Evolutionary conservation across 2,113 vertebrate species (phyloP), one percentile per base, ranked within the genome.

Genomic region (Gallinago undulata): DNA sequence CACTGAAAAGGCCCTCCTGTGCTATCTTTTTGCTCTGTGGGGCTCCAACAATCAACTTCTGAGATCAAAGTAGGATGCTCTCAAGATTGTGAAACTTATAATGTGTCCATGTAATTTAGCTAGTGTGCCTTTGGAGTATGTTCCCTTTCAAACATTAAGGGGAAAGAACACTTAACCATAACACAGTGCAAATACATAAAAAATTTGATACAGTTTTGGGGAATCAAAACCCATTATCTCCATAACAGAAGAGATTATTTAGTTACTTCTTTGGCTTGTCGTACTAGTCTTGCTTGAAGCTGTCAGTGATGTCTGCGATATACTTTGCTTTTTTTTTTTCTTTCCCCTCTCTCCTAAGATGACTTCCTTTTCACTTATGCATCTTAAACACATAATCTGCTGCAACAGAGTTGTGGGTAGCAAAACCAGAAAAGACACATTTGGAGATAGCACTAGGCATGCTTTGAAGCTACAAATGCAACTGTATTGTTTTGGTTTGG

Each of bases 1-100:
- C 90, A 96, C 86, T 97, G 96, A 96, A 97, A 97, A 98, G 91
- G 78, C 87, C 62, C 84, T 97, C 91, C 88, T 92, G 76, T 45
- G 88, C 56, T 69, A 68, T 91, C 77, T 94, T 72, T 91, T 37
- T 27, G 63, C 97, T 97, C 96, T 92, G 93, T 89, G 90, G 96
- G 96, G 85, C 87, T 84, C 94, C 93, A 97, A 72, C 84, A 97
- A 96, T 95, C 81, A 33, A 7, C 94, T 97, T 95, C 89, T 77
- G 53, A 98, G 96, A 98, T 98, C 97, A 97, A 97, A 98, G 97
- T 75, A 72, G 89, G 75, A 74, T 50, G 80, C 63, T 94, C 67
- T 94, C 86, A 33, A 69, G 91, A 93, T 95, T 70, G 13, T 76
- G 70, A 89, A 94, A 94, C 10, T 48, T 90, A 90, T 79, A 94